These are phyloP conservation scores for Melanotaenia pygmaea DNA, from an alignment of 2,797 vertebrate species.

Conservation along the genomic window DNA sequence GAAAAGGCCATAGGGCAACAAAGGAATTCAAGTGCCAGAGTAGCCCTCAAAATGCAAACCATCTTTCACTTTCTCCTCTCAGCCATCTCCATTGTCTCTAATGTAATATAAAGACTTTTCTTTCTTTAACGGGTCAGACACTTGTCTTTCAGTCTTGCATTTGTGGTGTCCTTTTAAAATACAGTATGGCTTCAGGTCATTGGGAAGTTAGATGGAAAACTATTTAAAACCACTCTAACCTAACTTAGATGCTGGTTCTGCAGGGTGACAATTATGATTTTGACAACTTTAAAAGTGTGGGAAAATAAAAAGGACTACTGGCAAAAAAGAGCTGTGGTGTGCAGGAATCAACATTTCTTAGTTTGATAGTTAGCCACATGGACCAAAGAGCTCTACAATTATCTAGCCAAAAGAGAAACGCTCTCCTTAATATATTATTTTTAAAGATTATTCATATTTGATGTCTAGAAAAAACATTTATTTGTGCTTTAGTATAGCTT, in stretches of 20 bases:
- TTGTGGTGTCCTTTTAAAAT: slow-evolving; percentile 41
- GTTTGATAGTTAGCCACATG: slow-evolving; percentile 59
- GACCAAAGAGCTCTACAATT: slow-evolving; percentile 45
- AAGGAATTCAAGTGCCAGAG: slow-evolving; percentile 37
- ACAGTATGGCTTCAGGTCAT: slow-evolving; percentile 44
- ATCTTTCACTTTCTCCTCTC: slow-evolving; percentile 37
- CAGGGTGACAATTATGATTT: slow-evolving; percentile 77
- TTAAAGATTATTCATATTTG: slow-evolving; percentile 21
- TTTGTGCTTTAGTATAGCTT: slow-evolving; percentile 7
- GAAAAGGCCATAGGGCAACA: slow-evolving; percentile 40
- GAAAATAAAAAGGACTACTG: slow-evolving; percentile 36
- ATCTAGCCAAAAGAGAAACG: slow-evolving; percentile 26
- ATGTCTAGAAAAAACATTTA: slow-evolving; percentile 17
- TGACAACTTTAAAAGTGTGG: slow-evolving; percentile 42
- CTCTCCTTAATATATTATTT: slow-evolving; percentile 39
- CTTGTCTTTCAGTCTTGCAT: slow-evolving; percentile 48
- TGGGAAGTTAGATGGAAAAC: slow-evolving; percentile 35
- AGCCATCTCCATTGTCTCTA: slow-evolving; percentile 45
- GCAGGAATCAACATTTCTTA: slow-evolving; percentile 45
- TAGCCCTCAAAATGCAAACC: slow-evolving; percentile 51
- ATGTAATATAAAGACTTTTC: slow-evolving; percentile 33
- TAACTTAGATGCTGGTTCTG: slow-evolving; percentile 67
- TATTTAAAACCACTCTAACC: slow-evolving; percentile 63
- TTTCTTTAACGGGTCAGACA: slow-evolving; percentile 20
- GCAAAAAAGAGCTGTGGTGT: slow-evolving; percentile 30